phyloP scores from a whole-genome alignment of 2,888 invertebrate species.

The Mamestra brassicae region DNA sequence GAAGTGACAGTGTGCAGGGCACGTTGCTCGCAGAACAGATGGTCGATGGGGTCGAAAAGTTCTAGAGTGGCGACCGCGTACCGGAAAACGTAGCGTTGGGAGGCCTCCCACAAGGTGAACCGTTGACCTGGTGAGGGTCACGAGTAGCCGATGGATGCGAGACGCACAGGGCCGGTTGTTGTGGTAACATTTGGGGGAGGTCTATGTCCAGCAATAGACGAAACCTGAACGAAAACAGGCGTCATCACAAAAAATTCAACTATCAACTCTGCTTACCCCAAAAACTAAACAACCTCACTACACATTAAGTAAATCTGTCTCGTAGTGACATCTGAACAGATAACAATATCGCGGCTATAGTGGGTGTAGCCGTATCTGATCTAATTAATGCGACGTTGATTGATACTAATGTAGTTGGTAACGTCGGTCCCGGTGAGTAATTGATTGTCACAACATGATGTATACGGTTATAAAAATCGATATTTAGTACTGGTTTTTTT shows the following conservation, averaged over 20 bases:
- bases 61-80: too few relatives aligned
- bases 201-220: too few relatives aligned
- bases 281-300: conserved; percentile 10
- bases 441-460: conserved; percentile 88
- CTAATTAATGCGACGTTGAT: conserved; percentile 90
- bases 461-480: conserved; percentile 74
- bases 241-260: not conserved
- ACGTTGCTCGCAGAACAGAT: too few relatives aligned
- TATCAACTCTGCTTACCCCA: not conserved
- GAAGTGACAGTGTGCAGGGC: too few relatives aligned
- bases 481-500: conserved; percentile 63
- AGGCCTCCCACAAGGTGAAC: too few relatives aligned
- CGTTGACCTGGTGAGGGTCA: too few relatives aligned
- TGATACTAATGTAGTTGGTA: conserved; percentile 88
- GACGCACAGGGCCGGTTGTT: too few relatives aligned
- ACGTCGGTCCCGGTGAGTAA: conserved; percentile 83
- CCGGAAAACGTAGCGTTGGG: too few relatives aligned
- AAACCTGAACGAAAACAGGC: not conserved
- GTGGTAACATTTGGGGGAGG: too few relatives aligned
- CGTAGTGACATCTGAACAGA: conserved; percentile 50
- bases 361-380: conserved; percentile 86
- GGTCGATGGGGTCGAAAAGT: too few relatives aligned
- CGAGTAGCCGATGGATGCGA: too few relatives aligned
- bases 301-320: conserved; percentile 60
- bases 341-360: conserved; percentile 69